Evolutionary conservation across 2,888 invertebrate genomes (phyloP).

Genomic region (Ophion ellenae): DNA sequence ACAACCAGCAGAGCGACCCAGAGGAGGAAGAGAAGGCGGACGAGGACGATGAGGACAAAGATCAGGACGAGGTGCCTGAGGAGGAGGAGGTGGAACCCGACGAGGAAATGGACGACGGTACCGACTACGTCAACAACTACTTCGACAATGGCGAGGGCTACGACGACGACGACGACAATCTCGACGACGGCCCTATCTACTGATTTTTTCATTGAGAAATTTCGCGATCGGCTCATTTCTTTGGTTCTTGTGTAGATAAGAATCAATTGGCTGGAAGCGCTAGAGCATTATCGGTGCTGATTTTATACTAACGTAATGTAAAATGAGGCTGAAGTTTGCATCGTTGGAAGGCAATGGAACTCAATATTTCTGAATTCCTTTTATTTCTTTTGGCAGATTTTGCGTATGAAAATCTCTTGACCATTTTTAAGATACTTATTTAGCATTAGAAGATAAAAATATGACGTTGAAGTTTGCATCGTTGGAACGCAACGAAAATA

Average conservation of each 20-base stretch:
- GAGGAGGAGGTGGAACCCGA: slow-evolving; percentile 89
- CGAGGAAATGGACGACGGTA: slow-evolving; percentile 95
- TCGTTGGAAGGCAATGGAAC: no score
- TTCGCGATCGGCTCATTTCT: background rate
- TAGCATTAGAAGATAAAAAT: no score
- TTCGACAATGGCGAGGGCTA: slow-evolving; percentile 95
- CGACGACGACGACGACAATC: slow-evolving; percentile 94
- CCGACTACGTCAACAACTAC: slow-evolving; percentile 94
- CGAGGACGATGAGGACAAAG: slow-evolving; percentile 85
- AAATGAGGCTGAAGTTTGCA: no score
- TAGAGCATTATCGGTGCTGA: no score
- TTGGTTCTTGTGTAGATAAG: background rate
- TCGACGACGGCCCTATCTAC: slow-evolving; percentile 93
- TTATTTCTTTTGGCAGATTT: no score
- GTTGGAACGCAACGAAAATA: no score
- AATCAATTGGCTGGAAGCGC: background rate
- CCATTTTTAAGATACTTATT: no score
- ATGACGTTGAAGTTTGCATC: no score
- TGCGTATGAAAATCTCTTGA: no score
- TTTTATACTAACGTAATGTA: background rate
- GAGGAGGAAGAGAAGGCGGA: slow-evolving; percentile 85
- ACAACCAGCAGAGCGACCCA: slow-evolving; percentile 78
- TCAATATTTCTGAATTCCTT: no score
- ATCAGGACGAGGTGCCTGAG: slow-evolving; percentile 85
- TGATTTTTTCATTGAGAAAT: slow-evolving; percentile 77